Percentiles rank a stretch among this genome's conserved stretches.
phyloP scores from a whole-genome alignment of 2,113 vertebrate genomes.

The Turdus rufiventris region DNA sequence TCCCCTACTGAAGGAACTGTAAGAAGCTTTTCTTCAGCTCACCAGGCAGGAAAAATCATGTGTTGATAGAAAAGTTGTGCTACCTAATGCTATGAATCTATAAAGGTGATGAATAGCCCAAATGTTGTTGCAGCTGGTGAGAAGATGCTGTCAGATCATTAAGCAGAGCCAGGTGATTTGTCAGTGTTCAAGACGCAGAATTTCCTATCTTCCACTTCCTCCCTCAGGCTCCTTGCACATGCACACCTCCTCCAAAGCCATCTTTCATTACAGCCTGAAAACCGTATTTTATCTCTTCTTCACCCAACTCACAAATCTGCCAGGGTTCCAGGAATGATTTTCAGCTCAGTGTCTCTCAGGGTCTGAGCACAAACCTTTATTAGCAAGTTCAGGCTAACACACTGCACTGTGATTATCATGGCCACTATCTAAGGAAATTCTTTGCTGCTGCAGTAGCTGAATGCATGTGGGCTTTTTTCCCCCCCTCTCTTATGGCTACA shows the following conservation, averaged over 20 bases:
- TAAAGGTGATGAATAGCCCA: constrained; percentile 25
- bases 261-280: background rate
- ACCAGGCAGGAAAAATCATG: background rate
- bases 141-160: constrained; percentile 30
- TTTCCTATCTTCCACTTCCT: background rate
- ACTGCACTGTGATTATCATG: background rate
- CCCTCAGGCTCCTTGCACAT: background rate
- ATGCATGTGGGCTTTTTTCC: background rate
- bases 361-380: background rate
- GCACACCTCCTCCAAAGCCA: background rate
- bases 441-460: background rate
- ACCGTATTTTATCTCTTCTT: background rate
- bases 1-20: background rate
- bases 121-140: background rate
- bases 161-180: constrained; percentile 8
- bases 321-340: background rate
- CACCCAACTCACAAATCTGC: background rate
- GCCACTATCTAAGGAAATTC: background rate
- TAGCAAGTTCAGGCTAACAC: background rate
- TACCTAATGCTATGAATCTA: background rate
- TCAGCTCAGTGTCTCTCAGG: background rate
- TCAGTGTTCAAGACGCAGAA: background rate
- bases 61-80: constrained; percentile 21
- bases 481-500: background rate
- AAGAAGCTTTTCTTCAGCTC: constrained; percentile 15